A percentile compares a stretch with the other conserved stretches of the same genome.
Evolutionary conservation across 2,113 vertebrate species (phyloP).

Genomic region (Glaucidium brasilianum): DNA sequence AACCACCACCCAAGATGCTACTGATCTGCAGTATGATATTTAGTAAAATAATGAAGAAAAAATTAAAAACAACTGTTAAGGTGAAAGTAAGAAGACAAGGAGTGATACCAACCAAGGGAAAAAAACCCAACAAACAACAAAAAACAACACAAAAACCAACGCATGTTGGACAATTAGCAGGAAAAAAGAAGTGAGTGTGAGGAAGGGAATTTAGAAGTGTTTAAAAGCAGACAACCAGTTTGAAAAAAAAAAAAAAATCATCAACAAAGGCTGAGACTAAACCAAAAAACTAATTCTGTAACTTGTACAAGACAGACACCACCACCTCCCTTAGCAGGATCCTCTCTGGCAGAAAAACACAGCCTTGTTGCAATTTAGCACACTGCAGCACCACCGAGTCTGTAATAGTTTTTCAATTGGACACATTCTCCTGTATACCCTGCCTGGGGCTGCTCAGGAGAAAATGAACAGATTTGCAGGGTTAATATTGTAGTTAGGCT

Average conservation of each 20-base stretch:
- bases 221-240: neutral
- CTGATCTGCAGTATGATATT: slow-evolving; percentile 37
- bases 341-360: neutral
- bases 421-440: slow-evolving; percentile 45
- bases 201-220: neutral
- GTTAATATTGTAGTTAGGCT: slow-evolving; percentile 73
- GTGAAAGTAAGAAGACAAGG: neutral
- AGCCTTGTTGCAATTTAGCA: slow-evolving; percentile 38
- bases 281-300: neutral
- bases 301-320: neutral
- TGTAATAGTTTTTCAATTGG: slow-evolving; percentile 71
- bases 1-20: slow-evolving; percentile 53
- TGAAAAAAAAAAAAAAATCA: neutral
- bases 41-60: slow-evolving; percentile 51
- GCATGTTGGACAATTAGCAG: rapidly evolving
- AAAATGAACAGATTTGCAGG: slow-evolving; percentile 75
- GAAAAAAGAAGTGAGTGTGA: neutral
- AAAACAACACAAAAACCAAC: too few species aligned
- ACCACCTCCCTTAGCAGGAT: neutral
- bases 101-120: neutral
- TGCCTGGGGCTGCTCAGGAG: slow-evolving; percentile 53
- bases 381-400: neutral
- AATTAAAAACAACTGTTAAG: neutral
- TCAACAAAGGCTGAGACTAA: neutral
- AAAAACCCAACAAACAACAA: too few species aligned